Conservation (phyloP, 37 sponge, comb jelly and placozoan genomes). For the Geodia barretti region DNA sequence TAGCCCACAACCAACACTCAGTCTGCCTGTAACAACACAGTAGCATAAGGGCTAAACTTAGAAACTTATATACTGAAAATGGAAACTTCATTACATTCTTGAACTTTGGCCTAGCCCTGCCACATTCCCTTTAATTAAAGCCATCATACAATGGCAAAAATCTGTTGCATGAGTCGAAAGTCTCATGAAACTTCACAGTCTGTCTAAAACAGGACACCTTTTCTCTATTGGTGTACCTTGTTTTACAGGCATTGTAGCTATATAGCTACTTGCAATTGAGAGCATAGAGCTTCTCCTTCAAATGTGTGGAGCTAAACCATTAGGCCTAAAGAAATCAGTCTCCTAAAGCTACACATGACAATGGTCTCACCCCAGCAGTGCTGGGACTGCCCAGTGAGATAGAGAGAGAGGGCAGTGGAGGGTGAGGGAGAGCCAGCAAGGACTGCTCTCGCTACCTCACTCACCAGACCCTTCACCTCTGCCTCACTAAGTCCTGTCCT, state of each 20-base stretch:
- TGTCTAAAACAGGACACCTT: too few species aligned
- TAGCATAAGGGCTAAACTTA: too few species aligned
- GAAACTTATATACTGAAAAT: too few species aligned
- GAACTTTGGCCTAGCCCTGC: too few species aligned
- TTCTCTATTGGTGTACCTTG: too few species aligned
- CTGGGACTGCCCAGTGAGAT: neutral
- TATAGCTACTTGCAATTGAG: neutral
- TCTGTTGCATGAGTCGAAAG: too few species aligned
- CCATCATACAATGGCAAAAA: too few species aligned
- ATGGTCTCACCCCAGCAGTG: conserved; percentile 5
- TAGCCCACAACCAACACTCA: conserved; percentile 77
- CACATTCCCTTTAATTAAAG: too few species aligned
- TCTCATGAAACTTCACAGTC: too few species aligned
- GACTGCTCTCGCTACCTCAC: conserved; percentile 27
- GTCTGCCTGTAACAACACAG: too few species aligned
- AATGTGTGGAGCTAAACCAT: neutral
- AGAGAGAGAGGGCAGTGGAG: conserved; percentile 36
- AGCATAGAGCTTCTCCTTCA: neutral
- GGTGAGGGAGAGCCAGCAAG: neutral
- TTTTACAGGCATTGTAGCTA: too few species aligned
- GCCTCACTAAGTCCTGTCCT: conserved; percentile 40
- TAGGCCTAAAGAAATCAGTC: neutral
- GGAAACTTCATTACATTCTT: too few species aligned
- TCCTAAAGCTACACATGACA: neutral
- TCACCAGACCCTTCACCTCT: conserved; percentile 26